These are phyloP conservation scores for Eustalomyia histrio DNA, from an alignment of 2,888 invertebrate species.

Conservation along the genomic window DNA sequence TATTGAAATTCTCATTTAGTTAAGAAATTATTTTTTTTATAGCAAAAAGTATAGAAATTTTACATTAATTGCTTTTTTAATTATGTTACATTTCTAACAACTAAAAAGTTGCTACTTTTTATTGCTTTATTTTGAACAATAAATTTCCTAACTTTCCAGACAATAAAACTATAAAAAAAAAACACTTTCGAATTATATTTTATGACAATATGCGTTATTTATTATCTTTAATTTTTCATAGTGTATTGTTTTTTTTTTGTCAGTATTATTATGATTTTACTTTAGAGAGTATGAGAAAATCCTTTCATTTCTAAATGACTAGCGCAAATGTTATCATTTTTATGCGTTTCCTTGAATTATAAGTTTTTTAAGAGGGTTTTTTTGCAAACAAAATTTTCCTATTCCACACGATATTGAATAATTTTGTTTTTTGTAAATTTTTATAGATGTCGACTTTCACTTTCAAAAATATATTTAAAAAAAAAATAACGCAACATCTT, in stretches of 20 bases:
- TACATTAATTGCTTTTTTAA: no score
- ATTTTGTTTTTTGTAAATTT: conserved; percentile 13
- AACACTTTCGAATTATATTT: background rate
- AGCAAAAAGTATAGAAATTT: no score
- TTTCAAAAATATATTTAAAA: conserved; percentile 49
- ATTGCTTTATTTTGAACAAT: background rate
- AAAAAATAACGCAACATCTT: conserved; percentile 50
- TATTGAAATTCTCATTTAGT: no score
- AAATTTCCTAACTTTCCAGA: background rate
- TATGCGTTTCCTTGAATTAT: conserved; percentile 63
- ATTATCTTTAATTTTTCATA: background rate
- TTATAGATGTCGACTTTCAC: conserved; percentile 56
- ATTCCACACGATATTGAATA: no score
- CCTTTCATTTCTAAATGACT: conserved; percentile 57
- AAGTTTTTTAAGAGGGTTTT: background rate
- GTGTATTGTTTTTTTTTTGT: background rate
- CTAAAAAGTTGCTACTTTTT: background rate
- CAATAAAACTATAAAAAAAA: background rate
- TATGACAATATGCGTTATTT: background rate
- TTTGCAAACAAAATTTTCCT: conserved; percentile 31
- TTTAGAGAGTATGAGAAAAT: background rate
- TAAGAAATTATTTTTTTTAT: no score
- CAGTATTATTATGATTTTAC: background rate
- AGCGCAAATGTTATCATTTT: conserved; percentile 51
- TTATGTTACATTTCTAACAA: no score